Evolutionary conservation across 1,140 invertebrate species (phyloP).

Genomic region (Chrysopa pallens): DNA sequence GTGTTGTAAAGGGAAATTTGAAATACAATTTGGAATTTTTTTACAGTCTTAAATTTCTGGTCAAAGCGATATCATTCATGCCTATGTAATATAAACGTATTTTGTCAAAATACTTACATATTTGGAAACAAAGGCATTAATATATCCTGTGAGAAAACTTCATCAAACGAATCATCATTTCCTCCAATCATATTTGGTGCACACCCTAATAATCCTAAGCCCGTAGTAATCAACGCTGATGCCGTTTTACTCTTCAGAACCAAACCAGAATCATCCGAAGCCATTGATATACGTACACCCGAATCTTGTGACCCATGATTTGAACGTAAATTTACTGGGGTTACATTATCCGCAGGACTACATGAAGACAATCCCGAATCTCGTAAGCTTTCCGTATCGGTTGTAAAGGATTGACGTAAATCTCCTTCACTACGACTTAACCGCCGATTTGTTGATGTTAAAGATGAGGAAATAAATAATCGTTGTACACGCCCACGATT

Average conservation of each 20-base stretch:
- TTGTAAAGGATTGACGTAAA: slow-evolving; percentile 13
- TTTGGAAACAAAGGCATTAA: background rate
- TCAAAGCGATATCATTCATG: background rate
- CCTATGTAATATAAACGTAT: background rate
- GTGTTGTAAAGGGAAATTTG: too few species aligned
- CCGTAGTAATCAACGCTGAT: background rate
- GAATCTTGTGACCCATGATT: slow-evolving; percentile 18
- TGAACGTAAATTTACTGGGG: slow-evolving; percentile 11
- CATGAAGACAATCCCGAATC: slow-evolving; percentile 8
- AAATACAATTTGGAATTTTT: too few species aligned
- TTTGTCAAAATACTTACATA: slow-evolving; percentile 1
- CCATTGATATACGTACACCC: slow-evolving; percentile 14
- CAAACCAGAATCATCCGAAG: slow-evolving; percentile 14
- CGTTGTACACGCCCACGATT: slow-evolving; percentile 22
- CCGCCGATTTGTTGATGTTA: slow-evolving; percentile 16
- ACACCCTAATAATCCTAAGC: background rate
- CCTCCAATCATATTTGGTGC: slow-evolving; percentile 18
- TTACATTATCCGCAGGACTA: slow-evolving; percentile 9
- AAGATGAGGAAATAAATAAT: slow-evolving; percentile 6
- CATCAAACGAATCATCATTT: slow-evolving; percentile 19
- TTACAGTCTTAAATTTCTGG: background rate
- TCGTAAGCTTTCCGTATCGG: slow-evolving; percentile 1
- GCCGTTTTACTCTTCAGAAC: slow-evolving; percentile 15
- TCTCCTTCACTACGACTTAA: slow-evolving; percentile 32
- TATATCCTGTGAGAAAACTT: slow-evolving; percentile 21